Evolutionary conservation across 1,140 invertebrate species (phyloP).

Genomic region (Steinernema khuongi): DNA sequence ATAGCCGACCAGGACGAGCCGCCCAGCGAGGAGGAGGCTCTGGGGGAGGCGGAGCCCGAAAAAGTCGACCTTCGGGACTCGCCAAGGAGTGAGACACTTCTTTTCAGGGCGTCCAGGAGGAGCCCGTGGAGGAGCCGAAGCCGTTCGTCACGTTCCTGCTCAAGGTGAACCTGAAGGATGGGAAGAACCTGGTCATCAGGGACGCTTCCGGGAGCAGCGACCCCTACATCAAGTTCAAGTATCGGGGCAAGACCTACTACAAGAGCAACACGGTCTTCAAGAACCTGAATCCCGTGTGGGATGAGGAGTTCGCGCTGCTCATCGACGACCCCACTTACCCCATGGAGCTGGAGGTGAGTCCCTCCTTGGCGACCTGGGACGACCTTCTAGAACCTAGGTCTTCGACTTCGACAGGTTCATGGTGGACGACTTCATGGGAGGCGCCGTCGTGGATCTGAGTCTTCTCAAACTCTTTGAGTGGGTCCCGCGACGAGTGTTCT

Average conservation of each 20-base stretch:
- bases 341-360: conserved; percentile 35
- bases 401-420: conserved; percentile 97
- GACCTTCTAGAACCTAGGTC: conserved; percentile 65
- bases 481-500: conserved; percentile 38
- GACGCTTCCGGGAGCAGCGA: conserved; percentile 61
- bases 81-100: neutral
- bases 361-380: neutral
- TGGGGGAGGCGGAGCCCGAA: neutral
- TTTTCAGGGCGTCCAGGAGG: neutral
- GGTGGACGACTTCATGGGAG: conserved; percentile 94
- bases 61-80: neutral
- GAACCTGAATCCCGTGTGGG: conserved; percentile 64
- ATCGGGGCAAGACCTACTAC: conserved; percentile 59
- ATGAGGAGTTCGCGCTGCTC: conserved; percentile 62
- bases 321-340: conserved; percentile 45
- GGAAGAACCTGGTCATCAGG: conserved; percentile 48
- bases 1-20: neutral
- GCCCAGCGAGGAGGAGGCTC: neutral
- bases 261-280: conserved; percentile 61
- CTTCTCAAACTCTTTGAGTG: conserved; percentile 74
- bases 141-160: conserved; percentile 45
- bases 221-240: conserved; percentile 64
- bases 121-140: neutral
- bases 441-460: conserved; percentile 76
- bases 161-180: conserved; percentile 43